These are phyloP conservation scores for Albula goreensis DNA, from an alignment of 2,113 vertebrate species.

Conservation along the genomic window DNA sequence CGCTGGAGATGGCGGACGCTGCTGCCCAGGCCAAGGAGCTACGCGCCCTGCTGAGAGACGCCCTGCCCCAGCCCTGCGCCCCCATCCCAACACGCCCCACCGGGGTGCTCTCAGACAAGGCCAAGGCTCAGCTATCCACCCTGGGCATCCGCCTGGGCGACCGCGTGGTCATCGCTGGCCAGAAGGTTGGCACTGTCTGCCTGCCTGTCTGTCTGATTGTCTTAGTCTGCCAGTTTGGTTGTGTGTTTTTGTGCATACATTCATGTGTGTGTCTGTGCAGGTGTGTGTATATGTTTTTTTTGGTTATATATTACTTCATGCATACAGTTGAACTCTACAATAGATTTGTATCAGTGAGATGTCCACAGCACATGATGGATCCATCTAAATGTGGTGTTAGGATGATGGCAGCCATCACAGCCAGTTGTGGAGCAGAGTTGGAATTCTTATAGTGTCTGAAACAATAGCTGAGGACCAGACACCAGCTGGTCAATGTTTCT, in stretches of 20 bases:
- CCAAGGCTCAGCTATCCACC: slow-evolving; percentile 71
- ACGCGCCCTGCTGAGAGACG: slow-evolving; percentile 77
- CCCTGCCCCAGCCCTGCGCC: slow-evolving; percentile 71
- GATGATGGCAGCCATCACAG: too few species aligned
- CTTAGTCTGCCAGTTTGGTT: neutral
- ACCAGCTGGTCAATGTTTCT: too few species aligned
- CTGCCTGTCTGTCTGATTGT: neutral
- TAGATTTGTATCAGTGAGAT: too few species aligned
- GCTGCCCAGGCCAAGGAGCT: slow-evolving; percentile 87
- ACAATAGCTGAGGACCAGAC: too few species aligned
- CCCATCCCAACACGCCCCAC: slow-evolving; percentile 60
- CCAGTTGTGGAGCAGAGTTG: too few species aligned
- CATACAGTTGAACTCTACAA: too few species aligned
- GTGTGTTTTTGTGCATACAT: slow-evolving; percentile 8
- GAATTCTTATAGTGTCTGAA: too few species aligned
- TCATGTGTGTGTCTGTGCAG: too few species aligned
- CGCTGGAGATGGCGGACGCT: slow-evolving; percentile 90
- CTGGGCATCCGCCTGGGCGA: slow-evolving; percentile 87
- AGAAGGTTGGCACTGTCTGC: slow-evolving; percentile 77
- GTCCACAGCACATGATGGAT: too few species aligned
- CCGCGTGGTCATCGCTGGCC: slow-evolving; percentile 91
- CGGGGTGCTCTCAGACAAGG: slow-evolving; percentile 64
- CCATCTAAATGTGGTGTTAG: too few species aligned
- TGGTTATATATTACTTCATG: too few species aligned
- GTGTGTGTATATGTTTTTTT: too few species aligned